Percentiles rank a stretch among this genome's conserved stretches.
Evolutionary conservation across 2,797 vertebrate genomes (phyloP).

Genomic region (Micrastur ruficollis): DNA sequence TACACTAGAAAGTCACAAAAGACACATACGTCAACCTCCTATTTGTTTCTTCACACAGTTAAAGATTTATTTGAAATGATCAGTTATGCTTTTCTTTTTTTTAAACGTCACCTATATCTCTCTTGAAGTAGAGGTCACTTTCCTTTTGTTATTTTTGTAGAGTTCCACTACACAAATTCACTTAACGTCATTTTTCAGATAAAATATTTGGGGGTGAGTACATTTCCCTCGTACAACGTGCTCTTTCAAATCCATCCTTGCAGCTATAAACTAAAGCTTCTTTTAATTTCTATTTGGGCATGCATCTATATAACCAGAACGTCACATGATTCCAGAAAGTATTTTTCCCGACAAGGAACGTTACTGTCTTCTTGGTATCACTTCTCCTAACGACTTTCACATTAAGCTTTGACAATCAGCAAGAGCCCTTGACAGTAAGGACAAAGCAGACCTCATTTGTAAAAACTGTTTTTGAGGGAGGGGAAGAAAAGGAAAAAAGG

Average conservation of each 20-base stretch:
- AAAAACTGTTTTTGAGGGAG: not conserved
- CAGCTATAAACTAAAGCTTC: not conserved
- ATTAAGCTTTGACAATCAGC: not conserved
- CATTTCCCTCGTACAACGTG: accelerated
- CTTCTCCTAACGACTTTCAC: not conserved
- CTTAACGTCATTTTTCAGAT: not conserved
- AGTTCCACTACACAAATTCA: not conserved
- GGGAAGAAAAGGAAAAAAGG: not conserved
- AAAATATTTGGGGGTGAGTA: not conserved
- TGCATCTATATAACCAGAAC: not conserved
- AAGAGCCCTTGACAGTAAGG: not conserved
- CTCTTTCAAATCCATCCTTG: not conserved
- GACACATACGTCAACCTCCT: not conserved
- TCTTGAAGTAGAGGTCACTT: not conserved
- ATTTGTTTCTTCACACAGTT: not conserved
- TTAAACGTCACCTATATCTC: not conserved
- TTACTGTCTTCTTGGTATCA: accelerated
- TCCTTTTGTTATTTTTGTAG: not conserved
- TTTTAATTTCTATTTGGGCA: not conserved
- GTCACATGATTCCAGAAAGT: not conserved
- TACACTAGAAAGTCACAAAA: not conserved
- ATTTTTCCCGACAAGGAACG: not conserved
- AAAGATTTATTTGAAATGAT: not conserved
- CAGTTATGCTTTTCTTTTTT: no score
- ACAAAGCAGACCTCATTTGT: not conserved